Evolutionary conservation across 2,797 vertebrate species (phyloP).

Genomic region (Siniperca obscura): DNA sequence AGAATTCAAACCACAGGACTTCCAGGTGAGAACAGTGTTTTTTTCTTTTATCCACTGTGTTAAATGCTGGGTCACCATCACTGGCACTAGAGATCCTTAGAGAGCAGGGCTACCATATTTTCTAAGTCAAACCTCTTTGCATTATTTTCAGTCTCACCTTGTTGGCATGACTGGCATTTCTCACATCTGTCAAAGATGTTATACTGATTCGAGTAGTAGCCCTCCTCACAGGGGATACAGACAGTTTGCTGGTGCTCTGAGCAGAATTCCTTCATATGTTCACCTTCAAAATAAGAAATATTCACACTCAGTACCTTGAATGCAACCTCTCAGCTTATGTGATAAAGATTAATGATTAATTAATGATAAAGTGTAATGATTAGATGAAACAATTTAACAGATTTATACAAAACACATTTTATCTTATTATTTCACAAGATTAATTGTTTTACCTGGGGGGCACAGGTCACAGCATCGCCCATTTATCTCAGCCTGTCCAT

Average conservation of each 20-base stretch:
- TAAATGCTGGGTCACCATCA: background rate
- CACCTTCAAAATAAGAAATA: slow-evolving; percentile 64
- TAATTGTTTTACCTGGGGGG: slow-evolving; percentile 73
- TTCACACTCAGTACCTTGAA: background rate
- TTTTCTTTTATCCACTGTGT: background rate
- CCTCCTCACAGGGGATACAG: slow-evolving; percentile 66
- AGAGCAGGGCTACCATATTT: background rate
- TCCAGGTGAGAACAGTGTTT: background rate
- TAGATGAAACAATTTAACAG: slow-evolving; percentile 6
- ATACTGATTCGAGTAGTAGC: background rate
- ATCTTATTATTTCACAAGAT: background rate
- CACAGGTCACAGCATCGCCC: slow-evolving; percentile 73
- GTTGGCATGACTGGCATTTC: slow-evolving; percentile 57
- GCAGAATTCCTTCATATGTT: slow-evolving; percentile 49
- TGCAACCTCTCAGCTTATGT: background rate
- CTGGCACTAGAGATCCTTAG: background rate
- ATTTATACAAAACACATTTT: slow-evolving; percentile 12
- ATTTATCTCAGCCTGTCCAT: accelerated
- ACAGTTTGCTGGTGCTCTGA: background rate
- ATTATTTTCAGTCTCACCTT: slow-evolving; percentile 57
- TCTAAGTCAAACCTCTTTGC: background rate
- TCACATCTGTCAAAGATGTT: slow-evolving; percentile 52
- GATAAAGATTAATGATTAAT: background rate
- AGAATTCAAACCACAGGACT: slow-evolving; percentile 25
- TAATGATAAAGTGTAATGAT: background rate